Evolutionary conservation across 1,140 invertebrate genomes (phyloP).

Genomic region (Amphibalanus amphitrite): DNA sequence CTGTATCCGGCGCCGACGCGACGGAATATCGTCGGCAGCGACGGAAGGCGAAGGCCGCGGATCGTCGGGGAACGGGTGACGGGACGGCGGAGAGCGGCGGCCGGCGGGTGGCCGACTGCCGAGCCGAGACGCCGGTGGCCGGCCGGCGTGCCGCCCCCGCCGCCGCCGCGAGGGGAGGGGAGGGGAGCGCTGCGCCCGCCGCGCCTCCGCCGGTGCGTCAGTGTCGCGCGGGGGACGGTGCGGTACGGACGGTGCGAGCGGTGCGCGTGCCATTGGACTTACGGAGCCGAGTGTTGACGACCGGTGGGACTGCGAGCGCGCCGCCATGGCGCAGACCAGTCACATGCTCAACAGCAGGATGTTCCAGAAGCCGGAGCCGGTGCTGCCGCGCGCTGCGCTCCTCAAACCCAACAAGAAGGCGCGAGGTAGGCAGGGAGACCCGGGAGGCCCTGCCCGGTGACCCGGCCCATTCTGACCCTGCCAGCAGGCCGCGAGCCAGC

Average conservation of each 20-base stretch:
- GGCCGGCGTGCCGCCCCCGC: no score
- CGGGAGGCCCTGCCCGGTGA: no score
- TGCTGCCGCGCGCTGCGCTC: background rate
- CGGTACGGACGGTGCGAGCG: background rate
- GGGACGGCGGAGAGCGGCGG: no score
- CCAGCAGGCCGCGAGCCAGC: background rate
- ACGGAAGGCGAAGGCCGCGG: background rate
- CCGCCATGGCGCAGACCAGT: background rate
- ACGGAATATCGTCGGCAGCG: background rate
- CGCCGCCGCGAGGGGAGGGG: background rate
- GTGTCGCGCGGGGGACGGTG: background rate
- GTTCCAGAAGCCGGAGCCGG: background rate
- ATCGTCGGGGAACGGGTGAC: no score
- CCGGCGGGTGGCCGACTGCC: no score
- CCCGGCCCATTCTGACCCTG: background rate
- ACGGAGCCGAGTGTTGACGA: background rate
- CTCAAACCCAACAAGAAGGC: background rate
- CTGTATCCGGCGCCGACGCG: background rate
- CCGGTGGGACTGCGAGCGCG: no score
- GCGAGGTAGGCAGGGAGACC: background rate
- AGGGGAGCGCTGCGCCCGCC: background rate
- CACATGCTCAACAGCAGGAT: background rate
- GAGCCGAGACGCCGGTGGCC: no score
- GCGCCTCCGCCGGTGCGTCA: background rate
- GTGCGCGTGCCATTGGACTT: background rate